Base-by-base conservation (phyloP, 2,888 invertebrate species). In the Xanthorhoe designata region DNA sequence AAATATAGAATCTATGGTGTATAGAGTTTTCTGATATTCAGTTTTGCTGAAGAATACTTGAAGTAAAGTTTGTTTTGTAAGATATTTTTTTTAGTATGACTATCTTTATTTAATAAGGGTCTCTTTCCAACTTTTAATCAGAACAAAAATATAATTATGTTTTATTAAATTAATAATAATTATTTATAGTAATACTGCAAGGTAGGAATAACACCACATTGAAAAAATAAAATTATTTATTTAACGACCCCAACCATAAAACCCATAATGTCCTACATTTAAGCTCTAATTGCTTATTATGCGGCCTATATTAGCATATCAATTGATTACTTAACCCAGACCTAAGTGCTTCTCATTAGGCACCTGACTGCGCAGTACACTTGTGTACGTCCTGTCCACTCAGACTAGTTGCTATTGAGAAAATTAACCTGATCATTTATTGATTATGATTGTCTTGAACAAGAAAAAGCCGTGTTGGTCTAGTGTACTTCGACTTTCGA, bases 1-100 rank as follows among this genome's bases (percentile, higher is more conserved):
- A 85, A 84, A 86, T 82, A 84, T 85, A 80, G 75, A 70, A 55
- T 66, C 76, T 78, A 75, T 78, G 74, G 56, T 52, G 63, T 78
- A 75, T 78, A 73, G 56, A 49, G 63, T 66, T 66, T 45, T 24
- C 24, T 1, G 24, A 8, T 47, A 50, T 35, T 53, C 53, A 19
- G n/a, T 51, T 57, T 53, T 35, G 35, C 35, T 3, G n/a, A 10
- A 13, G 19, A 50, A 50, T 49, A 49, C 8, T 18, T 18, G 18
- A 1, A 4, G 1, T 9, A 9, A 18, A 19, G 17, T 17, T 17
- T 17, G 17, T 7, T 35, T 6, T 10, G 9, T 35, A 24, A 24
- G 2, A 24, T n/a, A n/a, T n/a, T n/a, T n/a, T n/a, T n/a, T n/a
- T n/a, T n/a, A n/a, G n/a, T n/a, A n/a, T n/a, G n/a, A n/a, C n/a